Evolutionary conservation across 1,140 invertebrate genomes (phyloP), one percentile per base, ranked within the genome.

Genomic region (Pseudomyrmex gracilis): DNA sequence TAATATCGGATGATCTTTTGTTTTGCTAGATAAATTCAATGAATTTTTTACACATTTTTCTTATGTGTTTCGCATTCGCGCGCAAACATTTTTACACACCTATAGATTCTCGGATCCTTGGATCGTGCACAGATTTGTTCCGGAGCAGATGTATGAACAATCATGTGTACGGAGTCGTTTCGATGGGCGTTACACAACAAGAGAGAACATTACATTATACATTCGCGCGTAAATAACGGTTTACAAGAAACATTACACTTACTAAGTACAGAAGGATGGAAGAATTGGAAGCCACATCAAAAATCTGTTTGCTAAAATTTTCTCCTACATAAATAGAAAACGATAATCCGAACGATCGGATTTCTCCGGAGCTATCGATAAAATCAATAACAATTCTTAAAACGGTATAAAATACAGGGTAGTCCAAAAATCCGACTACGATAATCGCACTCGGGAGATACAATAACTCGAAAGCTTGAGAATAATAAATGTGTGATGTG

Each of bases 221-320:
- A 8, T 61, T 74, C 53, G 43, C 78, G 58, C 57, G 45, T 20
- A 5, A 82, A 78, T 68, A 78, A 78, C 43, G 20, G 17, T 34
- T 58, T 80, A 80, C 53, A 80, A 80, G 53, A 80, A 80, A 80
- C 20, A 80, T 60, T 83, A 87, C 86, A 55, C 51, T 87, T 84
- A 68, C 73, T 87, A 87, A 87, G 85, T 87, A 87, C 85, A 87
- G 86, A 87, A 80, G 66, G 66, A 80, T 70, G 76, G 76, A 80
- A 80, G 76, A 80, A 80, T 80, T 70, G 76, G 76, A 71, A 80
- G 76, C 76, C 76, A 70, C 66, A 71, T 71, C 20, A 80, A 80
- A 78, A 71, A 80, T 80, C 53, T 77, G 24, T 64, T 67, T 13
- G 7, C 49, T 77, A 67, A 67, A 67, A 57, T 77, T 63, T 71